Evolutionary conservation across 1,140 invertebrate species (phyloP).

Genomic region (Heliothis virescens): DNA sequence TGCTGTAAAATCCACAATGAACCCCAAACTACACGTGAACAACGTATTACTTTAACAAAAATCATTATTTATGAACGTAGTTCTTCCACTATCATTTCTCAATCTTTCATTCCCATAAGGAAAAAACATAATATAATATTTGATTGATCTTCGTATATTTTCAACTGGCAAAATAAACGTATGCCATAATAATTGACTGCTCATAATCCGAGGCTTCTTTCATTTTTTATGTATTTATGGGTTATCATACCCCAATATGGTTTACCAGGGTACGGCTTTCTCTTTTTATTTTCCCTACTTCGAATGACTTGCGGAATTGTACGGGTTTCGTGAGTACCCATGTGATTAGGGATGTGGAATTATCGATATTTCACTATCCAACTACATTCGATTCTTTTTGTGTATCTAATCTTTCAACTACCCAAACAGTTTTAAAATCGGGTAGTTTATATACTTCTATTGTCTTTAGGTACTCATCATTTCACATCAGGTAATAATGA

Average conservation of each 20-base stretch:
- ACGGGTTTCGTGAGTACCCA: neutral
- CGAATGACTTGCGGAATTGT: conserved; percentile 37
- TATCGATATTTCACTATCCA: conserved; percentile 3
- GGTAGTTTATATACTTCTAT: no score
- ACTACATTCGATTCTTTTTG: no score
- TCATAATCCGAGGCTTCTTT: conserved; percentile 27
- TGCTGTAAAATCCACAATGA: no score
- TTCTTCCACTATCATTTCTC: neutral
- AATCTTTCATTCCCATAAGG: neutral
- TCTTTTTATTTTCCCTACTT: conserved; percentile 34
- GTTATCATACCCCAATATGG: conserved; percentile 41
- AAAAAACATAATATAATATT: neutral
- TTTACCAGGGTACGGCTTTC: conserved; percentile 26
- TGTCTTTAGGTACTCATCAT: no score
- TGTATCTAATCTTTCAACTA: no score
- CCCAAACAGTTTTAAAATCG: no score
- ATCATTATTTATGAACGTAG: neutral
- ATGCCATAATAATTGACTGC: conserved; percentile 26
- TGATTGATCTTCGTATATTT: conserved; percentile 7
- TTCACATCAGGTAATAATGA: no score
- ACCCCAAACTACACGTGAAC: no score
- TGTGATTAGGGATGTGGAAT: conserved; percentile 1
- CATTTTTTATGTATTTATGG: conserved; percentile 50
- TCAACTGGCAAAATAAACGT: conserved; percentile 25
- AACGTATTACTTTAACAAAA: no score